These are phyloP conservation scores for Intellagama lesueurii DNA, from an alignment of 2,797 vertebrate species.

Conservation along the genomic window DNA sequence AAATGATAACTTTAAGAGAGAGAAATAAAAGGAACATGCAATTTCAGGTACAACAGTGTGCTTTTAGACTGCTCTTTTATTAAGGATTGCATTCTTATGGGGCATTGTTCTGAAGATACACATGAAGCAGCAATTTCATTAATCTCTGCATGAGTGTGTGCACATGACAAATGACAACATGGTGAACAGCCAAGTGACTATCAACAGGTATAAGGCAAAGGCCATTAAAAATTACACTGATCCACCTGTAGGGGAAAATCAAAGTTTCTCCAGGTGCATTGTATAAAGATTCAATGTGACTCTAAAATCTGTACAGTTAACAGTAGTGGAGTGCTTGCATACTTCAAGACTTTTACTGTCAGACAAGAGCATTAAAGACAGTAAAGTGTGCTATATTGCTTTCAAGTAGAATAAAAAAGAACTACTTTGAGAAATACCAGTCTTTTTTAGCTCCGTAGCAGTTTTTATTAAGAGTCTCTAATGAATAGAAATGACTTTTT, in stretches of 20 bases:
- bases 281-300: constrained; percentile 4
- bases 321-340: neutral
- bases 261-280: constrained; percentile 34
- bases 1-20: neutral
- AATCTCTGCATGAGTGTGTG: neutral
- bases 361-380: neutral
- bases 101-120: neutral
- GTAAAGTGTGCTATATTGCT: neutral
- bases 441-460: constrained; percentile 4
- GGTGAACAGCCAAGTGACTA: neutral
- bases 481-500: neutral
- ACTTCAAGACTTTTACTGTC: constrained; percentile 3
- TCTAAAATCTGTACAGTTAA: constrained; percentile 28
- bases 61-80: neutral
- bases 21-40: neutral
- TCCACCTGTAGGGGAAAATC: constrained; percentile 17
- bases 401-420: neutral
- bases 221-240: constrained; percentile 6
- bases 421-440: neutral
- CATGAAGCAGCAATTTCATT: constrained; percentile 3
- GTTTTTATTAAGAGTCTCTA: constrained; percentile 25
- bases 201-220: neutral
- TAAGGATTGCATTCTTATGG: neutral
- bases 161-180: neutral
- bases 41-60: constrained; percentile 9